Evolutionary conservation across 2,888 invertebrate species (phyloP), one percentile per base, ranked within the genome.

Genomic region (Luperina nickerlii): DNA sequence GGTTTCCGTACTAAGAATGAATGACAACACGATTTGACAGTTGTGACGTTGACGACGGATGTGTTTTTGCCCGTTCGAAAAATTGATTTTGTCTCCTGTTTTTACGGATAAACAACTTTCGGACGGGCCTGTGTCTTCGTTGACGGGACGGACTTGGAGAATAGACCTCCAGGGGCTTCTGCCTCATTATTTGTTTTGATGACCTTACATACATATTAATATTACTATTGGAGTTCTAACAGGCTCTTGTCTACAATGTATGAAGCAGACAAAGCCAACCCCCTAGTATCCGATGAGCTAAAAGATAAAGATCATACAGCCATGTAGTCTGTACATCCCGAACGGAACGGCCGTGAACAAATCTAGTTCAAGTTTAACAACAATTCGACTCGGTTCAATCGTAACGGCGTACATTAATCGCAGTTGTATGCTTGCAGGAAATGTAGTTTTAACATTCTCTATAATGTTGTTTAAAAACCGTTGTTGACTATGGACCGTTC

Each of bases 311-410:
- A 77, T 68, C 66, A 15, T n/a, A 18, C 38, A 70, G 48, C 60
- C 68, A 74, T 83, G 27, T 51, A 68, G 38, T 51, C 18, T 63
- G 77, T 27, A 70, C 71, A 76, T 81, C 76, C 63, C 82, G 86
- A 38, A 74, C 60, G 4, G 77, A 74, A 72, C n/a, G 86, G 42
- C 83, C 77, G 27, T 82, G 84, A 72, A 66, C 63, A 51, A 45
- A 84, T 72, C 65, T 77, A 78, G 86, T 86, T 84, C 84, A 86
- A 84, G 82, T 82, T 82, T 65, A 84, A 74, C 71, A 54, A 27
- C 27, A 63, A 68, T 84, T 85, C 54, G 76, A 60, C 18, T 74
- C 77, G 63, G 45, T 66, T 60, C 18, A 57, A 65, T 60, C 60
- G 54, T 76, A 60, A 65, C 67, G 63, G 76, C 42, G 67, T 42